Conservation (phyloP, 2,888 invertebrate species). For the Lepidochitona cinerea region DNA sequence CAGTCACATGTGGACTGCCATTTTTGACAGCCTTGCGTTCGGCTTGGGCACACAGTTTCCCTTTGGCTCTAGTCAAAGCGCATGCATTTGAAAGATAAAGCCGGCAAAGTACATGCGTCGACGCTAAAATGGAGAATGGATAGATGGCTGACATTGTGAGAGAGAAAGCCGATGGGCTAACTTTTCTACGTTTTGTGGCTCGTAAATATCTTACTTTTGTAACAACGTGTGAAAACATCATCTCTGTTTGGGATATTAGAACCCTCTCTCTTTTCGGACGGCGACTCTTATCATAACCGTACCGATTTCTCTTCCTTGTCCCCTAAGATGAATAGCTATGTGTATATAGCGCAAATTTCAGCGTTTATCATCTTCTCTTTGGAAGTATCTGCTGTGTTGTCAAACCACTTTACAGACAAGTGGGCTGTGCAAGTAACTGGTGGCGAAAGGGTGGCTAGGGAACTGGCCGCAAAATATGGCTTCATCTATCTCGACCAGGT, state of each 20-base stretch:
- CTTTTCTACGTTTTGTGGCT: conserved; percentile 1
- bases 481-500: conserved; percentile 59
- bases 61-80: too few species aligned
- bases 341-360: neutral
- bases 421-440: conserved; percentile 66
- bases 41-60: too few species aligned
- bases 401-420: conserved; percentile 54
- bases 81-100: too few species aligned
- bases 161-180: conserved; percentile 1
- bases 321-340: conserved; percentile 10
- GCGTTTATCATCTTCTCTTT: conserved; percentile 14
- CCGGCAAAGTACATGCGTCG: too few species aligned
- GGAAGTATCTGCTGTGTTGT: conserved; percentile 29
- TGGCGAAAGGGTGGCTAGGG: conserved; percentile 52
- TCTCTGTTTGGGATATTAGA: too few species aligned
- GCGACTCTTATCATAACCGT: too few species aligned
- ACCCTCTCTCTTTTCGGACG: too few species aligned
- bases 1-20: too few species aligned
- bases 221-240: too few species aligned
- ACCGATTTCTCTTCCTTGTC: neutral
- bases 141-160: neutral
- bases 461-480: conserved; percentile 59
- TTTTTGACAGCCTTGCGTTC: too few species aligned
- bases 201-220: neutral
- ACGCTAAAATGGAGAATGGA: conserved; percentile 7